Conservation (phyloP, 2,113 vertebrate genomes). For the Antechinus stuartii region DNA sequence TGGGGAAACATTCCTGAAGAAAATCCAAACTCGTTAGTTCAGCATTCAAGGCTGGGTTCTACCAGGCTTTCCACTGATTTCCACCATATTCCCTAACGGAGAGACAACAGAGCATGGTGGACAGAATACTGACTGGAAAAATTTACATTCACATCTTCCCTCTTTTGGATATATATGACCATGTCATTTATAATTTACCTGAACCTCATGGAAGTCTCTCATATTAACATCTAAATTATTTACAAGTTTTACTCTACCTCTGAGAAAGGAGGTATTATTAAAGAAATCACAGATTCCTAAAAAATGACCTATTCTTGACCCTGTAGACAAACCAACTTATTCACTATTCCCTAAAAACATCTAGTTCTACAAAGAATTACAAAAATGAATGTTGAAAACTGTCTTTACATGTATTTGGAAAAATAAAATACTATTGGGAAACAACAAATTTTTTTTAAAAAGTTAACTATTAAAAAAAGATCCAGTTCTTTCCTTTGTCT, state of each 20-base stretch:
- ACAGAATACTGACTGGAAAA: not conserved
- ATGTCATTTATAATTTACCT: not conserved
- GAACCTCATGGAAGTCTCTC: not conserved
- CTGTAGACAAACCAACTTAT: not conserved
- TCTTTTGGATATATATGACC: not conserved
- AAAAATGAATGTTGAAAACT: too few relatives aligned
- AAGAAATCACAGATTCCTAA: not conserved
- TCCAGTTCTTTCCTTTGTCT: not conserved
- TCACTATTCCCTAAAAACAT: not conserved
- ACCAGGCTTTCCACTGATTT: not conserved
- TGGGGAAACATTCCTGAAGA: not conserved
- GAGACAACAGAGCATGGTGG: not conserved
- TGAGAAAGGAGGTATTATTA: not conserved
- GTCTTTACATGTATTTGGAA: too few relatives aligned
- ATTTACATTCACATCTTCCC: not conserved
- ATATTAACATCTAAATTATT: not conserved
- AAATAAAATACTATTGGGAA: too few relatives aligned
- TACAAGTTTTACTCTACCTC: not conserved
- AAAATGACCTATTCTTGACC: not conserved
- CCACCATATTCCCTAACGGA: not conserved
- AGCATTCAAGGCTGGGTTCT: not conserved
- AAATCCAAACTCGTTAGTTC: not conserved
- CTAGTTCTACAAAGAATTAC: not conserved
- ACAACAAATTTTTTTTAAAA: too few relatives aligned
- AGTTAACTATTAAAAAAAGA: not conserved